Conservation (phyloP, 1,140 invertebrate genomes). For the Hermatobates lingyangjiaoensis region DNA sequence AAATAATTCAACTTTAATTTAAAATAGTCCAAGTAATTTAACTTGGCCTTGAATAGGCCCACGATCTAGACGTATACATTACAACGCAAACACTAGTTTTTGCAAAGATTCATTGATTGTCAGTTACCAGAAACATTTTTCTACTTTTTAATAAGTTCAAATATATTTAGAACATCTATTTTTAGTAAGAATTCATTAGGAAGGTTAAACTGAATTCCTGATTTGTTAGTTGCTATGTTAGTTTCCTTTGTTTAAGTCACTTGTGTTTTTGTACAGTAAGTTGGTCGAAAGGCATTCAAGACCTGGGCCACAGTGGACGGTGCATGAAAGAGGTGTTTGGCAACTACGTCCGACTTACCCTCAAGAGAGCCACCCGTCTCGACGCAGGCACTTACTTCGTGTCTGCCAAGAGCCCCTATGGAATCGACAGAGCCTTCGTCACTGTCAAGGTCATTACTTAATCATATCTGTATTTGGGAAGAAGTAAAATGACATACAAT, state of each 20-base stretch:
- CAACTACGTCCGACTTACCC: slow-evolving; percentile 66
- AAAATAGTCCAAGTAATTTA: too few species aligned
- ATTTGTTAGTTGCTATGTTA: too few species aligned
- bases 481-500: not conserved
- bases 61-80: too few species aligned
- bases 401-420: slow-evolving; percentile 74
- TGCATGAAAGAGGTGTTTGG: slow-evolving; percentile 63
- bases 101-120: too few species aligned
- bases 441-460: slow-evolving; percentile 56
- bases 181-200: too few species aligned
- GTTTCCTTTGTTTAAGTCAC: not conserved
- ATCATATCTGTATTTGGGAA: not conserved
- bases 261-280: slow-evolving; percentile 35
- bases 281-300: slow-evolving; percentile 67
- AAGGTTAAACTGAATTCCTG: too few species aligned
- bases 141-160: too few species aligned
- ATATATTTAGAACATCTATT: too few species aligned
- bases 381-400: slow-evolving; percentile 92
- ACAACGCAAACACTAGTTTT: too few species aligned
- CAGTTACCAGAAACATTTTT: too few species aligned
- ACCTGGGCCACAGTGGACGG: slow-evolving; percentile 56
- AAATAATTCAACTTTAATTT: too few species aligned
- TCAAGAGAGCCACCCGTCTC: slow-evolving; percentile 62
- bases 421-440: slow-evolving; percentile 65
- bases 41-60: too few species aligned